Conservation (phyloP, 1,140 invertebrate species). For the Ditylenchus dipsaci region DNA sequence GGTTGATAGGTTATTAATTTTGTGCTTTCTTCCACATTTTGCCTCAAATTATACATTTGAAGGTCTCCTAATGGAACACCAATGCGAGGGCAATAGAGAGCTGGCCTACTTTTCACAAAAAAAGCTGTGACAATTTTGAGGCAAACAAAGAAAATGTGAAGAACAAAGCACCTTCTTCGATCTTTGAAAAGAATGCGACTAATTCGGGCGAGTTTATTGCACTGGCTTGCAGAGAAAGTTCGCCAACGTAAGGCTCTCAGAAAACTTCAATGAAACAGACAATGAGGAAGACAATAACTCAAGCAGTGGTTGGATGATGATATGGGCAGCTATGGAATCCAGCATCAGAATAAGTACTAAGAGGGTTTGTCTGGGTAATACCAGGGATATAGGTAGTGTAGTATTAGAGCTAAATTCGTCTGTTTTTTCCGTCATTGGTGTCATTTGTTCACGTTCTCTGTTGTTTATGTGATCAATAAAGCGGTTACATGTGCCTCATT, state of each 20-base stretch:
- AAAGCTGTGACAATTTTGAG: background rate
- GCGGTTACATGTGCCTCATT: too few species aligned
- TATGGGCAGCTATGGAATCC: too few species aligned
- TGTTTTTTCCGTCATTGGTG: too few species aligned
- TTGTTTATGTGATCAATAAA: too few species aligned
- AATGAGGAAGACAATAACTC: background rate
- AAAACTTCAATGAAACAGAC: background rate
- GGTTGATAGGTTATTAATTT: background rate
- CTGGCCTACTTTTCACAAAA: background rate
- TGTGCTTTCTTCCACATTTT: background rate
- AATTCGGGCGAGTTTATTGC: background rate
- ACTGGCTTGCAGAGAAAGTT: background rate
- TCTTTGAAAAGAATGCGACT: too few species aligned
- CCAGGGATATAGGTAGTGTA: too few species aligned
- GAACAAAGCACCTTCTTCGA: background rate
- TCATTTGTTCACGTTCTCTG: too few species aligned
- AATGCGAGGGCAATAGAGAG: background rate
- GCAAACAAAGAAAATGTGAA: background rate
- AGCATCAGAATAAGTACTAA: too few species aligned
- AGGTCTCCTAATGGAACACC: slow-evolving; percentile 1
- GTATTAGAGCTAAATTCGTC: too few species aligned
- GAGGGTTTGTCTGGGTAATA: too few species aligned
- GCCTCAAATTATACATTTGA: background rate
- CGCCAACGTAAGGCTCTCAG: background rate
- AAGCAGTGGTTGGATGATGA: too few species aligned